These are phyloP conservation scores for Dasypolia templi DNA, from an alignment of 2,888 invertebrate species.

Conservation along the genomic window DNA sequence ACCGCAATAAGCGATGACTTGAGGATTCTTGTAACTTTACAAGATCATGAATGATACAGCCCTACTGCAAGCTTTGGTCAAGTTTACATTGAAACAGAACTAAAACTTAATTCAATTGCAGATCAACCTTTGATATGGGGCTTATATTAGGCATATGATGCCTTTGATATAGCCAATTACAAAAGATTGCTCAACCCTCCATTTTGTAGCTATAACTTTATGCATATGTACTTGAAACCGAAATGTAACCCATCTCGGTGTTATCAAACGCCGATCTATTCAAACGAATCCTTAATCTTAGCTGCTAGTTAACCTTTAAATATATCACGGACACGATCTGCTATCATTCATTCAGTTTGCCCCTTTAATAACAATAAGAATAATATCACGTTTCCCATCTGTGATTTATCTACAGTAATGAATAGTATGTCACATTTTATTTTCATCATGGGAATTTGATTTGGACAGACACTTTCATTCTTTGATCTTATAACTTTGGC, in stretches of 20 bases:
- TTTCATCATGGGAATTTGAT: slow-evolving; percentile 25
- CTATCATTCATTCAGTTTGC: slow-evolving; percentile 35
- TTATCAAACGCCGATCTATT: slow-evolving; percentile 23
- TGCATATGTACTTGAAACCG: slow-evolving; percentile 15
- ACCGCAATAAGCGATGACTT: slow-evolving; percentile 16
- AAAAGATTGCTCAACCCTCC: slow-evolving; percentile 2
- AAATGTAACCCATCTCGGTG: slow-evolving; percentile 11
- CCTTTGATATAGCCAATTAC: slow-evolving; percentile 21
- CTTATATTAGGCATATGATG: no score
- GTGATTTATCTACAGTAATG: slow-evolving; percentile 56
- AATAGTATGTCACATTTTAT: slow-evolving; percentile 26
- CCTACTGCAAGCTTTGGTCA: neutral
- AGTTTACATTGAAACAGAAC: slow-evolving; percentile 7
- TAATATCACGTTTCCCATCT: slow-evolving; percentile 51
- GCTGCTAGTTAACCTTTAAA: slow-evolving; percentile 45
- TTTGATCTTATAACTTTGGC: slow-evolving; percentile 16
- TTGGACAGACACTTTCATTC: slow-evolving; percentile 16
- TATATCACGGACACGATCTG: slow-evolving; percentile 41
- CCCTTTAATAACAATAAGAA: slow-evolving; percentile 45
- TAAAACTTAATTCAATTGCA: slow-evolving; percentile 7
- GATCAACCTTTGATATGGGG: slow-evolving; percentile 13
- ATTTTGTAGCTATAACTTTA: slow-evolving; percentile 4
- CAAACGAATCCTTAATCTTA: slow-evolving; percentile 40
- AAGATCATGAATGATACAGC: slow-evolving; percentile 10
- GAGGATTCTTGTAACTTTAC: slow-evolving; percentile 2